A percentile compares a stretch with the other conserved stretches of the same genome.
phyloP scores from a whole-genome alignment of 2,888 invertebrate species.

The Cheilosia pagana region DNA sequence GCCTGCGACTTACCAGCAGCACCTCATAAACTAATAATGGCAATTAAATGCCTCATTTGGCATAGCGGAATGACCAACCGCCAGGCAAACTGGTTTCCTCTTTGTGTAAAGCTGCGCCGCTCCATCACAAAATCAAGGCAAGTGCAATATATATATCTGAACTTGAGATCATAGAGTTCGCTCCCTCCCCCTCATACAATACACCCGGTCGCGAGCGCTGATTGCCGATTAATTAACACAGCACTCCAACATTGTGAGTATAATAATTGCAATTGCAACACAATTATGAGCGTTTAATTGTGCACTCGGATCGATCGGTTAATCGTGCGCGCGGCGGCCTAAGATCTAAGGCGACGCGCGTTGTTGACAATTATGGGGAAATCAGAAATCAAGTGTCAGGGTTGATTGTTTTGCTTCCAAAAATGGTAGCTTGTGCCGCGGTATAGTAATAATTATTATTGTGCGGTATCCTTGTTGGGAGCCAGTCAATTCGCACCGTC shows the following conservation, averaged over 20 bases:
- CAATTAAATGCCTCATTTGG: constrained; percentile 67
- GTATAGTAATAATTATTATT: constrained; percentile 22
- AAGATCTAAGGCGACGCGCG: constrained; percentile 60
- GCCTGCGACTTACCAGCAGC: constrained; percentile 45
- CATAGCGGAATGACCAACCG: constrained; percentile 22
- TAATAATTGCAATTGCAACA: constrained; percentile 43
- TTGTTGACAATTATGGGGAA: constrained; percentile 67
- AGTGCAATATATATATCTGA: constrained; percentile 50
- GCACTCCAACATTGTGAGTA: constrained; percentile 46
- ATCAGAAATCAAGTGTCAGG: constrained; percentile 68
- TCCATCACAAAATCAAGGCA: constrained; percentile 50
- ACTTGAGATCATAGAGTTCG: constrained; percentile 55
- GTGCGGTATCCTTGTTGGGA: constrained; percentile 55
- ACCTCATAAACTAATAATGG: constrained; percentile 70
- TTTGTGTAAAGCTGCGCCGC: constrained; percentile 14
- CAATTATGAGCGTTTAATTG: constrained; percentile 68
- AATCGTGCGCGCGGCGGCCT: constrained; percentile 61
- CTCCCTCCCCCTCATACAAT: constrained; percentile 22
- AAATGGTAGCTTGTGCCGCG: constrained; percentile 57
- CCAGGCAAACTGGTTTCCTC: constrained; percentile 69
- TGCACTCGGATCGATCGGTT: constrained; percentile 40
- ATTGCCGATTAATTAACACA: constrained; percentile 65
- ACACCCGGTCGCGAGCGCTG: background rate
- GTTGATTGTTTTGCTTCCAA: constrained; percentile 62
- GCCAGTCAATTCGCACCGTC: constrained; percentile 14